These are phyloP conservation scores for Eupeodes luniger DNA, from an alignment of 2,888 invertebrate species.

Conservation along the genomic window DNA sequence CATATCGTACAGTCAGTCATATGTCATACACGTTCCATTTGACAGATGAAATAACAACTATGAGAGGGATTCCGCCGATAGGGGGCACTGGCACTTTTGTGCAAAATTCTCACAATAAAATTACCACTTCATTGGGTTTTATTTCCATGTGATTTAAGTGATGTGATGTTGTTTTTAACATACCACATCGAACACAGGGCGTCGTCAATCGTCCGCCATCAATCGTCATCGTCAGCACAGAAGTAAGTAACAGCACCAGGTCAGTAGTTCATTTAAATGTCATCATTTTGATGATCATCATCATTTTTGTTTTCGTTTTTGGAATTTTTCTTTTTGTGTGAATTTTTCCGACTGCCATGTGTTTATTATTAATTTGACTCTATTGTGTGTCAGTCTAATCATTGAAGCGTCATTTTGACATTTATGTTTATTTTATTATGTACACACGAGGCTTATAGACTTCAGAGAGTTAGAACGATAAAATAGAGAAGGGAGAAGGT, in stretches of 20 bases:
- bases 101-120: conserved; percentile 9
- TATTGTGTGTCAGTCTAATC: conserved; percentile 58
- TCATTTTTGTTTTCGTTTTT: neutral
- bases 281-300: neutral
- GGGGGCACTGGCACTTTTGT: neutral
- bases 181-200: neutral
- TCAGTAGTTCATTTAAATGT: conserved; percentile 31
- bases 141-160: neutral
- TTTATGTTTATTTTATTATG: conserved; percentile 42
- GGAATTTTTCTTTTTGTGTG: conserved; percentile 4
- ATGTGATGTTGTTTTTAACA: conserved; percentile 8
- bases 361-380: conserved; percentile 55
- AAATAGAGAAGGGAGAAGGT: no score
- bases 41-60: neutral
- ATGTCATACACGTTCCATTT: conserved; percentile 20
- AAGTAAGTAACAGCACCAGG: no score
- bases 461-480: neutral
- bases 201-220: conserved; percentile 5
- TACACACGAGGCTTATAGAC: conserved; percentile 6
- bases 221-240: neutral
- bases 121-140: conserved; percentile 30
- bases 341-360: conserved; percentile 32
- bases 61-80: neutral
- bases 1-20: neutral
- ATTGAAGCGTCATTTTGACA: conserved; percentile 62